These are phyloP conservation scores for Perdita meconis DNA, from an alignment of 2,888 invertebrate species.

Conservation along the genomic window DNA sequence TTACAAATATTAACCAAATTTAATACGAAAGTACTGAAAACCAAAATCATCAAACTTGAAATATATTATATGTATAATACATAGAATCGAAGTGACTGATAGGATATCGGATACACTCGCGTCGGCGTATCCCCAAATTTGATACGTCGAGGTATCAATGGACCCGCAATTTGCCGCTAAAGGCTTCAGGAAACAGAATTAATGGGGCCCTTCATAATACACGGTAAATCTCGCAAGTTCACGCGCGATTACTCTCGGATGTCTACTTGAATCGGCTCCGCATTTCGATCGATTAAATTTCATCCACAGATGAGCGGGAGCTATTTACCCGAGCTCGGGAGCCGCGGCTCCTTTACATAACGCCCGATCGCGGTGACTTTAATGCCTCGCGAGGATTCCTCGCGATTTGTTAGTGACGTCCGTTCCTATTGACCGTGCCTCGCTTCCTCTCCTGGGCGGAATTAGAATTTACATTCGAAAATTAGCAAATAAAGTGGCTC, in stretches of 20 bases:
- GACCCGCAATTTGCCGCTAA: conserved; percentile 13
- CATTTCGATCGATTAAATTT: conserved; percentile 41
- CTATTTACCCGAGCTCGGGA: conserved; percentile 18
- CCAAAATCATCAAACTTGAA: no score
- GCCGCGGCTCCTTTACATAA: conserved; percentile 35
- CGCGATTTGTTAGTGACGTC: conserved; percentile 15
- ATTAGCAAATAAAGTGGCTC: no score
- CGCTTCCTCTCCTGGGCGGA: no score
- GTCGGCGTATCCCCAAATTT: neutral
- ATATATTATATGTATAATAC: no score
- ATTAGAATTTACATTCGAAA: no score
- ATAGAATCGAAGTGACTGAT: neutral
- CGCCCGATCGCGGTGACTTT: conserved; percentile 7
- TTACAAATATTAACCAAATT: no score
- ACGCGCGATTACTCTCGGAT: conserved; percentile 41
- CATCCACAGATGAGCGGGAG: conserved; percentile 27
- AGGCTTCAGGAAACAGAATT: conserved; percentile 22
- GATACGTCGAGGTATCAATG: conserved; percentile 15
- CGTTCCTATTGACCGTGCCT: no score
- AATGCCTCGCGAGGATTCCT: conserved; percentile 7
- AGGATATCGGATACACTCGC: neutral
- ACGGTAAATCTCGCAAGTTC: conserved; percentile 34
- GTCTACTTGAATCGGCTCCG: conserved; percentile 11
- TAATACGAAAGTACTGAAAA: no score
- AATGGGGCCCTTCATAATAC: conserved; percentile 25